Evolutionary conservation across 2,888 invertebrate species (phyloP), one percentile per base, ranked within the genome.

Genomic region (Drosophila affinis): DNA sequence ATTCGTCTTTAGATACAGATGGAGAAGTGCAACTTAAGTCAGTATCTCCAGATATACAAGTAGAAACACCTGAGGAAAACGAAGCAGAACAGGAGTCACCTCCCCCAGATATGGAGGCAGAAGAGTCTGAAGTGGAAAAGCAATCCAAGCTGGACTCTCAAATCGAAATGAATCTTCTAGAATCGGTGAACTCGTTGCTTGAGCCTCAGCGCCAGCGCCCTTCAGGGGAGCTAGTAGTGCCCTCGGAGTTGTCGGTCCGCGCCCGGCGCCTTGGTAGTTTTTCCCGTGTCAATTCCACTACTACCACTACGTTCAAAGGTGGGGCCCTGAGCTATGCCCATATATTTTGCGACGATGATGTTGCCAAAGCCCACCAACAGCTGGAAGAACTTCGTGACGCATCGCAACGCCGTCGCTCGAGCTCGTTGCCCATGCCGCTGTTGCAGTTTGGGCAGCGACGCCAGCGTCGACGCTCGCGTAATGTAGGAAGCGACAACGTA

Each of bases 361-460:
- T 78, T 29, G 46, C 48, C 17, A 60, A 34, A 7, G 81, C 70
- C 32, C 56, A 62, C 4, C 60, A 69, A n/a, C 78, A 81, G 24
- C 27, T 82, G 53, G 62, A 34, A 34, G 62, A 72, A 32, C 67
- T 73, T 3, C 58, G 58, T 9, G 55, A 59, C 21, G 29, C 72
- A 65, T 29, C 29, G 46, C 60, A 65, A 44, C 72, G 53, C 9
- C 71, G 49, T 0, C 52, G 55, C 6, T 57, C 49, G n/a, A 45
- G 46, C 18, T 44, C 44, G 3, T 17, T 17, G n/a, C 14, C 60
- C 7, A 48, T 44, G n/a, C 27, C 27, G 0, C 27, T 39, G 0
- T 17, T 29, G 3, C 29, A 12, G n/a, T 17, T 24, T 21, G n/a
- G 49, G 9, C 72, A 51, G 9, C 60, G 52, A 0, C 34, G 56